These are phyloP conservation scores for Oenanthe melanoleuca DNA, from an alignment of 2,113 vertebrate species.

Conservation along the genomic window DNA sequence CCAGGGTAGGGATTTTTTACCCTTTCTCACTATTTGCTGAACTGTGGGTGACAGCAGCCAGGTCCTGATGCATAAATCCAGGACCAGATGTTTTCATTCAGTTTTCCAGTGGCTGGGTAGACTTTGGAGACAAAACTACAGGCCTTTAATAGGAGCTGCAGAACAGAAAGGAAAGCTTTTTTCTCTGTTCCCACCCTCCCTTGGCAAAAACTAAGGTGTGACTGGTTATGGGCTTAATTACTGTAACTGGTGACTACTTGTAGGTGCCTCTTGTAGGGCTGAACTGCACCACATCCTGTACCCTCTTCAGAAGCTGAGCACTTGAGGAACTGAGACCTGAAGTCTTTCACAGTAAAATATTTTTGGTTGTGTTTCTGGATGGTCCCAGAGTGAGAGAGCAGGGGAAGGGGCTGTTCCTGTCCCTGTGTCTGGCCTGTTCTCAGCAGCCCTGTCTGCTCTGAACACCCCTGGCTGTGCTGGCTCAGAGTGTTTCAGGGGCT, in stretches of 20 bases:
- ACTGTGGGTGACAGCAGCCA: not conserved
- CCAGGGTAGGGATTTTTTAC: not conserved
- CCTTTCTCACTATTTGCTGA: not conserved
- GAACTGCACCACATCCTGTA: rapidly evolving
- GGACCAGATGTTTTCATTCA: not conserved
- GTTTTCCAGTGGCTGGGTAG: not conserved
- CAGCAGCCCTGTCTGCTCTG: not conserved
- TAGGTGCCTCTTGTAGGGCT: not conserved
- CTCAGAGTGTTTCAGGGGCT: rapidly evolving
- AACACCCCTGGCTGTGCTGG: rapidly evolving
- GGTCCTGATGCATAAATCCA: not conserved
- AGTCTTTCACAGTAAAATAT: not conserved
- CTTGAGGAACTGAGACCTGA: not conserved
- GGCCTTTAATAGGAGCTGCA: not conserved
- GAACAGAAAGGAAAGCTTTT: not conserved
- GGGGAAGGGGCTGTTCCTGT: not conserved
- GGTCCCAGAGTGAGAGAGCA: not conserved
- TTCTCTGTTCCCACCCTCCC: not conserved
- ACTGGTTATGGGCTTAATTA: not conserved
- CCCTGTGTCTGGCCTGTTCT: rapidly evolving
- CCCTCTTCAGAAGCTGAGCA: not conserved
- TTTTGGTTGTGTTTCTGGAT: not conserved
- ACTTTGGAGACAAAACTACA: not conserved
- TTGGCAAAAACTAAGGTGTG: not conserved
- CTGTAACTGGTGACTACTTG: not conserved